These are phyloP conservation scores for Anoplolepis gracilipes DNA, from an alignment of 1,140 invertebrate species.

Conservation along the genomic window DNA sequence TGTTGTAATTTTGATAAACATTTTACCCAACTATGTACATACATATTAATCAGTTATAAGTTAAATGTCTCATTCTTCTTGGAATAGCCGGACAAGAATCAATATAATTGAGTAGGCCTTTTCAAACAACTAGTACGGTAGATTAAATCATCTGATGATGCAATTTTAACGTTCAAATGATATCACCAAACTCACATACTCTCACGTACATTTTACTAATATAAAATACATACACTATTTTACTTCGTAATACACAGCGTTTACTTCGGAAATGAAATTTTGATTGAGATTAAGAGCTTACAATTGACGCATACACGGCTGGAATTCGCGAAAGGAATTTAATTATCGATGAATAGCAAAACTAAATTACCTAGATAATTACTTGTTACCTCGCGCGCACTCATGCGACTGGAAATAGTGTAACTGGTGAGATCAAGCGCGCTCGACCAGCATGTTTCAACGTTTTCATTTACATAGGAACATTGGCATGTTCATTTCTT, in stretches of 20 bases:
- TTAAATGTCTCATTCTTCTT: background rate
- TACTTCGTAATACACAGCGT: slow-evolving; percentile 44
- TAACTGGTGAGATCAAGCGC: slow-evolving; percentile 1
- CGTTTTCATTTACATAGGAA: slow-evolving; percentile 20
- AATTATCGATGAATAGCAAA: slow-evolving; percentile 53
- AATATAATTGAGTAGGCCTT: background rate
- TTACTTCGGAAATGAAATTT: slow-evolving; percentile 57
- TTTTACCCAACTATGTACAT: background rate
- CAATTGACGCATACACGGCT: slow-evolving; percentile 15
- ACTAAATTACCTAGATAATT: slow-evolving; percentile 42
- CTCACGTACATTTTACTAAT: background rate
- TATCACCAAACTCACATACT: background rate
- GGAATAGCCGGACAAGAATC: background rate
- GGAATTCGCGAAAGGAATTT: slow-evolving; percentile 45
- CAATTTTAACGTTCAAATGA: slow-evolving; percentile 19
- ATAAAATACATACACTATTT: slow-evolving; percentile 25
- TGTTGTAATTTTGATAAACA: background rate
- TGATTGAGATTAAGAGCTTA: slow-evolving; percentile 53
- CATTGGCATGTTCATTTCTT: background rate
- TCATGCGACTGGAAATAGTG: slow-evolving; percentile 33
- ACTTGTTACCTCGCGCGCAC: slow-evolving; percentile 17
- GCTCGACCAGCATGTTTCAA: background rate
- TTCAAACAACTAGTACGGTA: background rate
- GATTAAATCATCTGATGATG: slow-evolving; percentile 27
- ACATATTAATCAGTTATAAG: background rate